Base-by-base conservation (phyloP, 2,888 invertebrate species). In the Boloria selene region DNA sequence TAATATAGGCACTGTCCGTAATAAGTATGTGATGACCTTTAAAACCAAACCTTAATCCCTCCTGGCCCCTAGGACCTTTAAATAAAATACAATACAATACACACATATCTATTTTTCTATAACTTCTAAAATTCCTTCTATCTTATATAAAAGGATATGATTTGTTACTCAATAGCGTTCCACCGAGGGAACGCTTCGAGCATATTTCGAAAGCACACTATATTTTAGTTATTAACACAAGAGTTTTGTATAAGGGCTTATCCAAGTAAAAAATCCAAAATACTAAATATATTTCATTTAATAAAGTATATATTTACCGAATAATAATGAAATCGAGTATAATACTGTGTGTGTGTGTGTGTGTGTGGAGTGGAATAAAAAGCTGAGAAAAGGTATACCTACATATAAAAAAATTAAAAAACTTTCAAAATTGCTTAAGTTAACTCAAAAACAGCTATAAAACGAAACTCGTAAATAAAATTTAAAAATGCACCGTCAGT, bases 401-500 rank as follows among this genome's bases (percentile, higher is more conserved):
- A 7, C 44, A 18, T 44, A 26, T 16, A 42, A 18, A 4, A 14
- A 18, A 10, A n/a, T 49, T 31, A 31, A 49, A 59, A 59, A 7
- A 49, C 26, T 59, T 59, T 22, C 22, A 56, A 18, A 13, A 13
- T 49, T 16, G 22, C n/a, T 54, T 7, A 7, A 59, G 17, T 31
- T 16, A 59, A 14, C 44, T 26, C 10, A n/a, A 16, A 58, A 58
- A 13, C 18, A 58, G 55, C n/a, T 14, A 44, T 44, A 42, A n/a
- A 38, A 17, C 4, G 18, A 31, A 54, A 44, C 47, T 59, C 16
- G 45, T 10, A 61, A 52, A 50, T 52, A 26, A 52, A 61, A 61
- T 45, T 26, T 26, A 31, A 16, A 52, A 61, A 44, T 61, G 52
- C 13, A 52, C 18, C 14, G 17, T 61, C 13, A 26, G 14, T 18